Conservation (phyloP, 2,113 vertebrate genomes). For the Struthidea cinerea region DNA sequence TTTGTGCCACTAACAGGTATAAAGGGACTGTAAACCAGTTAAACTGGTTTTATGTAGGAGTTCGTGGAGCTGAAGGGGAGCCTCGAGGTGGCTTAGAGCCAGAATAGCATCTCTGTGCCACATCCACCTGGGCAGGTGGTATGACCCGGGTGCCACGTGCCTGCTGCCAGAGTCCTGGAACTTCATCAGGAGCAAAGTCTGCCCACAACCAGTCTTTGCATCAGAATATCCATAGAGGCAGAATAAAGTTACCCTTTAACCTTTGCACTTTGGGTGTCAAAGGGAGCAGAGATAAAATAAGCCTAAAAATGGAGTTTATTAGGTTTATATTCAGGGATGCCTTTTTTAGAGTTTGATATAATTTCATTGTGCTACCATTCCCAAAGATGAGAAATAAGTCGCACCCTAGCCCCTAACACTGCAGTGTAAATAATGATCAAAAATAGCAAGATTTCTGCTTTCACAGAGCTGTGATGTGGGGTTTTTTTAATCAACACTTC, state of each 20-base stretch:
- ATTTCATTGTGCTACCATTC: background rate
- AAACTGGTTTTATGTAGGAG: conserved; percentile 22
- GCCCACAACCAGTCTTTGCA: background rate
- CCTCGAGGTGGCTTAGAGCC: background rate
- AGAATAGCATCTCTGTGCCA: background rate
- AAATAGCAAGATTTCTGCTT: background rate
- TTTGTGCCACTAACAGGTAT: background rate
- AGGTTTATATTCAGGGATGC: background rate
- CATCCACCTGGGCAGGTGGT: background rate
- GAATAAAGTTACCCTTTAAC: background rate
- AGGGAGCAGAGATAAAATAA: background rate
- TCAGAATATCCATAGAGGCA: background rate
- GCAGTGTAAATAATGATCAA: background rate
- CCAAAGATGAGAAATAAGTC: background rate
- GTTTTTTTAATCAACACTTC: background rate
- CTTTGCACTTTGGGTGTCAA: background rate
- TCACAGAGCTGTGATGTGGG: background rate
- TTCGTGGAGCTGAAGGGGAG: background rate
- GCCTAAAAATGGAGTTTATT: background rate
- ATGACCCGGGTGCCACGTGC: background rate
- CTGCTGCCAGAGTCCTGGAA: background rate
- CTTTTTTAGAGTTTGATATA: background rate
- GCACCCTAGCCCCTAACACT: background rate
- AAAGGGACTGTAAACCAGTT: conserved; percentile 16
- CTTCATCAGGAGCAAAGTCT: background rate